phyloP scores from a whole-genome alignment of 1,140 invertebrate genomes.

The Polyergus mexicanus region DNA sequence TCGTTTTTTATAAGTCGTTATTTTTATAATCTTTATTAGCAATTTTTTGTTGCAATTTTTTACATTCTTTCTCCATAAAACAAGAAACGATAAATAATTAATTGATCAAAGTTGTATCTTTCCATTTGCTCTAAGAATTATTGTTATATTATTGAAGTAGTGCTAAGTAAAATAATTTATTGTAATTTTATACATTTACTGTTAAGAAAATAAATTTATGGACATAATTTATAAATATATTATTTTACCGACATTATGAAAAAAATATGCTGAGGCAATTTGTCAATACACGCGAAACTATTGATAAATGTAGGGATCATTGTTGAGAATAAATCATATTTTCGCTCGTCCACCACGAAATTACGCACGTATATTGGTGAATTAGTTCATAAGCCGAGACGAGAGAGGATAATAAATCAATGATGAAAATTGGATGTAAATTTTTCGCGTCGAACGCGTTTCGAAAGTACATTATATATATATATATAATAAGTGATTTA shows the following conservation, averaged over 20 bases:
- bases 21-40: background rate
- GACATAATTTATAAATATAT: background rate
- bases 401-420: constrained; percentile 51
- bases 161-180: too few relatives aligned
- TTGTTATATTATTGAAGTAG: background rate
- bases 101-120: background rate
- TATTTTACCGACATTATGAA: background rate
- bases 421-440: constrained; percentile 56
- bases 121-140: background rate
- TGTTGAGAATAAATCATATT: constrained; percentile 11
- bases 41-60: background rate
- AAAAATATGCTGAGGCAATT: background rate
- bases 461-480: constrained; percentile 47
- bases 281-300: background rate
- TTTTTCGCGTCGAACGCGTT: constrained; percentile 42
- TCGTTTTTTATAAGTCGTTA: too few relatives aligned
- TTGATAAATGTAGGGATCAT: background rate
- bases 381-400: constrained; percentile 41
- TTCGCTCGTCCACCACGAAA: background rate
- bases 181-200: background rate
- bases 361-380: background rate
- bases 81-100: background rate
- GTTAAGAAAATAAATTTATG: background rate
- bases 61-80: background rate
- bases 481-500: constrained; percentile 47